Conservation (phyloP, 1,140 invertebrate species). For the Lepidurus apus region DNA sequence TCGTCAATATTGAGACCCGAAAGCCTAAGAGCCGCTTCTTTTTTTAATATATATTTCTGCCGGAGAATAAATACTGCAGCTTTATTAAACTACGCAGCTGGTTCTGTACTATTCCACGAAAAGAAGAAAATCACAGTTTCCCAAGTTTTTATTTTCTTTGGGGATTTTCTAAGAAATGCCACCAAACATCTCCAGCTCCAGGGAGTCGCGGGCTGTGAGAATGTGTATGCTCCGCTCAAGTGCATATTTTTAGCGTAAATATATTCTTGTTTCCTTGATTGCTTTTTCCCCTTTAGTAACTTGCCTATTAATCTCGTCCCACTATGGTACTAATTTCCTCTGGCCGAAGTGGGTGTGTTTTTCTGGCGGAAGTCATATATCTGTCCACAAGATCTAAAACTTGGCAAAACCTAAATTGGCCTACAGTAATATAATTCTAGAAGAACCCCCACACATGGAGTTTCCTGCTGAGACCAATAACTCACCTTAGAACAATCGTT, state of each 20-base stretch:
- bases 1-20: not conserved
- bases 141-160: no score
- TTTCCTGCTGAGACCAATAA: constrained; percentile 10
- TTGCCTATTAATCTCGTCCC: not conserved
- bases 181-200: no score
- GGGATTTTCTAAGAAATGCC: no score
- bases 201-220: not conserved
- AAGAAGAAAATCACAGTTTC: not conserved
- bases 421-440: not conserved
- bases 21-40: not conserved
- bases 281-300: not conserved
- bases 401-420: not conserved
- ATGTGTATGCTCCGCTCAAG: not conserved
- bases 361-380: constrained; percentile 15
- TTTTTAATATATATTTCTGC: not conserved
- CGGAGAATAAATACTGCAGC: constrained; percentile 1
- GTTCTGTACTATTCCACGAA: not conserved
- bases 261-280: constrained; percentile 2
- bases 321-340: not conserved
- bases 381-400: not conserved
- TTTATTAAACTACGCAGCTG: constrained; percentile 22
- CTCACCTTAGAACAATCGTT: not conserved
- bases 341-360: not conserved
- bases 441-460: not conserved
- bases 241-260: constrained; percentile 16